phyloP scores from a whole-genome alignment of 2,797 vertebrate species.

The Syncerus caffer region DNA sequence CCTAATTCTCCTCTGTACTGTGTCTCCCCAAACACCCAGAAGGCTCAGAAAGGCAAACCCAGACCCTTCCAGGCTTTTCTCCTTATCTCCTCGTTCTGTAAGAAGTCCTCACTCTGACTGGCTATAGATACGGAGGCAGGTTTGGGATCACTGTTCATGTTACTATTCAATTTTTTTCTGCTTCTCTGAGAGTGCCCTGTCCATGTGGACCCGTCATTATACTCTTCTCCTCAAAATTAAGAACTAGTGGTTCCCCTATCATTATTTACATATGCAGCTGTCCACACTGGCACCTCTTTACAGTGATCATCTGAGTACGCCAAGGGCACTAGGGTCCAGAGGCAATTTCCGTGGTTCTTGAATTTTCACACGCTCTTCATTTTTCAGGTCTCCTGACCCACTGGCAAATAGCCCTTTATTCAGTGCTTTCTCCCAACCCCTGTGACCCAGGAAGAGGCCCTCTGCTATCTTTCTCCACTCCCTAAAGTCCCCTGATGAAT shows the following conservation, averaged over 20 bases:
- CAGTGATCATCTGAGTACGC: not conserved
- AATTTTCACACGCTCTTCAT: rapidly evolving
- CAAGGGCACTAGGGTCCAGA: not conserved
- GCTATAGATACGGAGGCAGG: rapidly evolving
- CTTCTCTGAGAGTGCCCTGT: not conserved
- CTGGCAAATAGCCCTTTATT: not conserved
- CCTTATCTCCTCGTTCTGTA: not conserved
- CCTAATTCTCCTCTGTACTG: not conserved
- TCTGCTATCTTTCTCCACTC: not conserved
- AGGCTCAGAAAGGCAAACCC: not conserved
- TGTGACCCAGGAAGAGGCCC: not conserved
- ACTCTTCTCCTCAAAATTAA: not conserved
- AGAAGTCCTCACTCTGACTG: not conserved
- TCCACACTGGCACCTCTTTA: not conserved
- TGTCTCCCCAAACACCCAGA: not conserved
- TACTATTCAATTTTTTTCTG: not conserved
- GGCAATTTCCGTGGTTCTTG: not conserved
- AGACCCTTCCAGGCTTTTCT: rapidly evolving
- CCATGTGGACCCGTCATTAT: not conserved
- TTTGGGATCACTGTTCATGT: not conserved
- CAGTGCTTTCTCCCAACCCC: not conserved
- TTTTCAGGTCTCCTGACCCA: not conserved
- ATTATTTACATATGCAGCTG: not conserved
- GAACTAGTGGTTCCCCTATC: not conserved
- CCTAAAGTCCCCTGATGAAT: not conserved